A percentile compares a stretch with the other conserved stretches of the same genome.
Conservation (phyloP, 2,888 invertebrate genomes). For the Parascotia fuliginaria region DNA sequence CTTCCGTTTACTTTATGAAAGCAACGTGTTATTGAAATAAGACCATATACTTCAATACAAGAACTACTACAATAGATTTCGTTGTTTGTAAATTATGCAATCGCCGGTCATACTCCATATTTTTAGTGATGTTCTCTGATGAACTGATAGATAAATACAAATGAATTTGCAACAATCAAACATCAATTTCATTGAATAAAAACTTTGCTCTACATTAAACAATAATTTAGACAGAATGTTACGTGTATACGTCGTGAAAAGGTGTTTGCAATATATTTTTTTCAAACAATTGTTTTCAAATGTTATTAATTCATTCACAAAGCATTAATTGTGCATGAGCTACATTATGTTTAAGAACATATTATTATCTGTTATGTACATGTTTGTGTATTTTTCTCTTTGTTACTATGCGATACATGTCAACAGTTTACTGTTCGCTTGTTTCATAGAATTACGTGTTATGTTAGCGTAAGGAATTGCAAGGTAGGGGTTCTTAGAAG, state of each 20-base stretch:
- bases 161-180: too few species aligned
- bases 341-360: background rate
- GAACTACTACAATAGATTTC: conserved; percentile 29
- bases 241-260: too few species aligned
- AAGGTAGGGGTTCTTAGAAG: conserved; percentile 44
- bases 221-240: too few species aligned
- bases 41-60: conserved; percentile 34
- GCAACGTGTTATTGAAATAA: conserved; percentile 49
- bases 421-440: conserved; percentile 21
- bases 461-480: conserved; percentile 39
- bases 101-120: conserved; percentile 19
- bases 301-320: background rate
- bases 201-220: too few species aligned
- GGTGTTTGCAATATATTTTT: too few species aligned
- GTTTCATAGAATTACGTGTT: conserved; percentile 39
- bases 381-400: background rate
- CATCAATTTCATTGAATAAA: too few species aligned
- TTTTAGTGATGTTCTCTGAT: background rate
- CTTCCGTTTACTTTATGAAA: conserved; percentile 66
- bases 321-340: background rate
- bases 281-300: background rate
- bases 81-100: conserved; percentile 36
- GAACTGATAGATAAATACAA: background rate
- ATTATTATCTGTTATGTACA: background rate
- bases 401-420: conserved; percentile 17